A percentile compares a stretch with the other conserved stretches of the same genome.
phyloP scores from a whole-genome alignment of 2,113 vertebrate genomes.

The Lophura nycthemera region DNA sequence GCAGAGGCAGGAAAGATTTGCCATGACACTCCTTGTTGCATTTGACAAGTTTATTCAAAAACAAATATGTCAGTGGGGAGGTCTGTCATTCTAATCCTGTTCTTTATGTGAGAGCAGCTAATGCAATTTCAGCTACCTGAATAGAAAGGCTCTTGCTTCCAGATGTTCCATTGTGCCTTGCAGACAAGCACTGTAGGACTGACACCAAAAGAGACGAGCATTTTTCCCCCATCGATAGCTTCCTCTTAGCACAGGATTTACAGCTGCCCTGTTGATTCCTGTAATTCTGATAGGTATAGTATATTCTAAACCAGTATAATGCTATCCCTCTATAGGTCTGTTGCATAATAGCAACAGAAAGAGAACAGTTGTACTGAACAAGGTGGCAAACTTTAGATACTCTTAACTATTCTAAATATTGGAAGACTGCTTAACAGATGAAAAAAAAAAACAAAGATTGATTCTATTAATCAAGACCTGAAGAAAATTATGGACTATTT shows the following conservation, averaged over 20 bases:
- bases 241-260: not conserved
- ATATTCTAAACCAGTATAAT: not conserved
- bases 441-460: not conserved
- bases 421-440: not conserved
- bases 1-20: constrained; percentile 5
- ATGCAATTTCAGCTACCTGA: constrained; percentile 44
- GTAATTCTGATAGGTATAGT: not conserved
- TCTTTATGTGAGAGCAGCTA: constrained; percentile 45
- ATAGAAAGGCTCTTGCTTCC: constrained; percentile 28
- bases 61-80: constrained; percentile 45
- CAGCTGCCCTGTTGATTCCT: constrained; percentile 4
- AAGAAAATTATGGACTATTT: not conserved
- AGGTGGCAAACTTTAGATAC: not conserved
- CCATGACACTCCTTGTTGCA: constrained; percentile 43
- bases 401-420: not conserved
- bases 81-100: constrained; percentile 42
- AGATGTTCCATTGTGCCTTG: constrained; percentile 59
- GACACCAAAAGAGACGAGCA: constrained; percentile 15
- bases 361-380: not conserved
- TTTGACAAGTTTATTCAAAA: constrained; percentile 65
- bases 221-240: not conserved
- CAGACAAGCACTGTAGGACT: constrained; percentile 3
- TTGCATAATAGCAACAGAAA: not conserved
- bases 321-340: not conserved
- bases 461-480: not conserved